Percentiles rank a stretch among this genome's conserved stretches.
Conservation (phyloP, 2,113 vertebrate species). For the Opisthocomus hoazin region DNA sequence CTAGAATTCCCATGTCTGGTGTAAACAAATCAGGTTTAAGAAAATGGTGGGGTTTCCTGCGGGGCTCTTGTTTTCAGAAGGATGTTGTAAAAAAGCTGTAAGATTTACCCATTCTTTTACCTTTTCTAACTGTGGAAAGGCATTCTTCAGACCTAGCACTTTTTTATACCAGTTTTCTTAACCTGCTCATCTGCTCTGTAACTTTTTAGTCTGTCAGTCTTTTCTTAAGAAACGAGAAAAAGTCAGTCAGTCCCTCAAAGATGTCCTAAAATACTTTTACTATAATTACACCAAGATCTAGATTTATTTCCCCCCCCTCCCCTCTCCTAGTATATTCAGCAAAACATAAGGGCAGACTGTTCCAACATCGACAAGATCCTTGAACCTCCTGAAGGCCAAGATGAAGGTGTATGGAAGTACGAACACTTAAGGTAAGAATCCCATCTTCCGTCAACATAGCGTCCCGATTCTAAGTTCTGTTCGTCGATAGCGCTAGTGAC, state of each 20-base stretch:
- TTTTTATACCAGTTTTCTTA: background rate
- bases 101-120: background rate
- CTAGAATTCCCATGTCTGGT: background rate
- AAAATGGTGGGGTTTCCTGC: background rate
- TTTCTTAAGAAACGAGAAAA: background rate
- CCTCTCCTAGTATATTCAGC: slow-evolving; percentile 95
- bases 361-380: slow-evolving; percentile 98
- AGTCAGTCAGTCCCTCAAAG: background rate
- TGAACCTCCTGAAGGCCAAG: slow-evolving; percentile 97
- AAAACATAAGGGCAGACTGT: slow-evolving; percentile 96
- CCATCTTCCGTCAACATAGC: background rate
- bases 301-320: background rate
- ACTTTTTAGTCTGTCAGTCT: background rate
- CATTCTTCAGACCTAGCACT: background rate
- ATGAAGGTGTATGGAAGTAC: slow-evolving; percentile 99
- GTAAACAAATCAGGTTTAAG: background rate
- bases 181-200: background rate
- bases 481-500: background rate
- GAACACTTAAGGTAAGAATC: slow-evolving; percentile 91
- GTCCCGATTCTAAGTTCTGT: background rate
- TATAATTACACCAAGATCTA: background rate
- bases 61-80: background rate
- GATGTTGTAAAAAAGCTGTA: background rate
- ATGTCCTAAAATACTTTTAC: background rate
- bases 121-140: background rate